These are phyloP conservation scores for Camelus bactrianus DNA, from an alignment of 2,113 vertebrate species.

Conservation along the genomic window DNA sequence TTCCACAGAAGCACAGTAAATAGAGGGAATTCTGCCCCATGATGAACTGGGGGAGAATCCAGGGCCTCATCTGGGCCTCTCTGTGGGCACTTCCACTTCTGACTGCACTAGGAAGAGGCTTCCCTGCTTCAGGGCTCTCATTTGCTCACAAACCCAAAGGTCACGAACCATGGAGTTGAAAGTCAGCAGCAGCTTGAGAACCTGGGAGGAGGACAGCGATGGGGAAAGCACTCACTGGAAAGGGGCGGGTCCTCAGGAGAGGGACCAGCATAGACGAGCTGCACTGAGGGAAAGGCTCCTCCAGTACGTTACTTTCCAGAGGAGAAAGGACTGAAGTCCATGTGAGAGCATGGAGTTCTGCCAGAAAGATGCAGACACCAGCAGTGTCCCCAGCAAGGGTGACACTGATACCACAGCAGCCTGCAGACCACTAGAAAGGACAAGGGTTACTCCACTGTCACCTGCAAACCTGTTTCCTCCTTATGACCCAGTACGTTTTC, in stretches of 20 bases:
- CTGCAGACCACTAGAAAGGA: conserved; percentile 94
- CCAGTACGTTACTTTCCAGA: conserved; percentile 82
- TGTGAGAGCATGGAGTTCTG: conserved; percentile 94
- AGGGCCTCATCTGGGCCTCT: conserved; percentile 92
- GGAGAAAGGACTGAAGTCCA: conserved; percentile 95
- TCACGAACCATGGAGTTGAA: conserved; percentile 92
- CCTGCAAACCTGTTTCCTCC: conserved; percentile 94
- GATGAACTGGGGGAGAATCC: not conserved
- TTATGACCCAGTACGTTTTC: conserved; percentile 85
- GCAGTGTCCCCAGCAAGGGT: conserved; percentile 94
- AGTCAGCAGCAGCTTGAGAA: conserved; percentile 63
- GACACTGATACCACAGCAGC: conserved; percentile 96
- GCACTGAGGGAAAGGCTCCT: not conserved
- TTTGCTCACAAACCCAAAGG: conserved; percentile 93
- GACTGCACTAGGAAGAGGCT: conserved; percentile 92
- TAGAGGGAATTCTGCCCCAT: not conserved
- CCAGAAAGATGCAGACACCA: conserved; percentile 94
- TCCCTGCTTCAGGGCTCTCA: conserved; percentile 93
- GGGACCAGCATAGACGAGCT: not conserved
- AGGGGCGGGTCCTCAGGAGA: not conserved
- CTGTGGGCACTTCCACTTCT: conserved; percentile 92
- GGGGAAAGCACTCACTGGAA: not conserved
- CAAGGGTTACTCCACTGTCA: conserved; percentile 94
- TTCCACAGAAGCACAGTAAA: not conserved
- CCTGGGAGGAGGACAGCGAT: not conserved